Evolutionary conservation across 2,797 vertebrate genomes (phyloP).

Genomic region (Hapalemur alaotrensis): DNA sequence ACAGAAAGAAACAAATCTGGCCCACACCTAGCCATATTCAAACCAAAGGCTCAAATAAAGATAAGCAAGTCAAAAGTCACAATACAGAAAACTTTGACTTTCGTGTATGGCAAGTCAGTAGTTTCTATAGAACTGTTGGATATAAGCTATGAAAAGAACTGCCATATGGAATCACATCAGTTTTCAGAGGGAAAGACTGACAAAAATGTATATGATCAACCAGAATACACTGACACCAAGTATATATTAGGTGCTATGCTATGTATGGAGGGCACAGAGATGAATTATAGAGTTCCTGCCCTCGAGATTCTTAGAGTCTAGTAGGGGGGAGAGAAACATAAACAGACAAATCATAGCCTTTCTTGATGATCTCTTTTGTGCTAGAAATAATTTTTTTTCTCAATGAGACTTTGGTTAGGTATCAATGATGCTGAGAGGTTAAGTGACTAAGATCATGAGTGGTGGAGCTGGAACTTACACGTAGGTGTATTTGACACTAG

Average conservation of each 20-base stretch:
- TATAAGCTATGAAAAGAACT: constrained; percentile 1
- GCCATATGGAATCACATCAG: constrained; percentile 3
- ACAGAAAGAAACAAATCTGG: background rate
- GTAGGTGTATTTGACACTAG: background rate
- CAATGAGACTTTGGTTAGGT: background rate
- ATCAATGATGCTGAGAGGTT: background rate
- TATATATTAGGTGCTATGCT: background rate
- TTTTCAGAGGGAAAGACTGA: background rate
- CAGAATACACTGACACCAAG: background rate
- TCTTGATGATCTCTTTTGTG: background rate
- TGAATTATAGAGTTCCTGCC: background rate
- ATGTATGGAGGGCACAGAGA: background rate
- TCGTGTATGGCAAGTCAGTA: background rate
- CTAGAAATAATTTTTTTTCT: background rate
- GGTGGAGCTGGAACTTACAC: background rate
- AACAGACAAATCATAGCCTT: background rate
- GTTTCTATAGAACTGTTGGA: background rate
- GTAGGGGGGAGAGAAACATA: background rate
- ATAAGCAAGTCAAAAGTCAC: background rate
- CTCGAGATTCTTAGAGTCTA: background rate
- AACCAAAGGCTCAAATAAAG: background rate
- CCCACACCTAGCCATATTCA: background rate
- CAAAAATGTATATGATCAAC: background rate
- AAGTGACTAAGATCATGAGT: background rate
- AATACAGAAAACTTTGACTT: background rate